Conservation (phyloP, 2,797 vertebrate species). For the Lophotriccus pileatus region DNA sequence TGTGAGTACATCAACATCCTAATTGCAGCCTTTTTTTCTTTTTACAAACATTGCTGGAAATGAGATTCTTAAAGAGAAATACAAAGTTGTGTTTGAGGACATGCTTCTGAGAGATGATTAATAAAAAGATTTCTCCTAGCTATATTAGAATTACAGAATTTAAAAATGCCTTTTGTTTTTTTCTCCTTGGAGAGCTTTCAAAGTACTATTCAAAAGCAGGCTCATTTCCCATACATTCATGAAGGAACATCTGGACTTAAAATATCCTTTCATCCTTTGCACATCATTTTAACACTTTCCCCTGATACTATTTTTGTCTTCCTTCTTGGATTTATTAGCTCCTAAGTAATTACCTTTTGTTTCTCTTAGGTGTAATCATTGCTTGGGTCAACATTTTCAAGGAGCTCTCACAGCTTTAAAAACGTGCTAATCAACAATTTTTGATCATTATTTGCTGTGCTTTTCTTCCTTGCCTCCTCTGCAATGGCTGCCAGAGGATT, state of each 20-base stretch:
- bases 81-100: neutral
- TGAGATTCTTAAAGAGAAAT: neutral
- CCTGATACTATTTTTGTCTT: constrained; percentile 22
- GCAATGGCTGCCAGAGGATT: neutral
- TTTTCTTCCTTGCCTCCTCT: neutral
- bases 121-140: neutral
- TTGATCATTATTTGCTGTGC: neutral
- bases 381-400: constrained; percentile 48
- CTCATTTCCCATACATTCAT: constrained; percentile 32
- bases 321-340: constrained; percentile 42
- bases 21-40: neutral
- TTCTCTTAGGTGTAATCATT: constrained; percentile 30
- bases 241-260: constrained; percentile 51
- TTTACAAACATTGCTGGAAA: neutral
- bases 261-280: constrained; percentile 50
- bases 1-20: neutral
- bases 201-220: constrained; percentile 36
- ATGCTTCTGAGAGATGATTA: constrained; percentile 30
- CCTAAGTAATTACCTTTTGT: constrained; percentile 37
- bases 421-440: constrained; percentile 25
- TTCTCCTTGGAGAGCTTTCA: constrained; percentile 34
- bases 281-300: constrained; percentile 42
- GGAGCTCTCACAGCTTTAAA: constrained; percentile 3
- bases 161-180: neutral
- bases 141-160: neutral